These are phyloP conservation scores for Baccha elongata DNA, from an alignment of 2,888 invertebrate species.

Conservation along the genomic window DNA sequence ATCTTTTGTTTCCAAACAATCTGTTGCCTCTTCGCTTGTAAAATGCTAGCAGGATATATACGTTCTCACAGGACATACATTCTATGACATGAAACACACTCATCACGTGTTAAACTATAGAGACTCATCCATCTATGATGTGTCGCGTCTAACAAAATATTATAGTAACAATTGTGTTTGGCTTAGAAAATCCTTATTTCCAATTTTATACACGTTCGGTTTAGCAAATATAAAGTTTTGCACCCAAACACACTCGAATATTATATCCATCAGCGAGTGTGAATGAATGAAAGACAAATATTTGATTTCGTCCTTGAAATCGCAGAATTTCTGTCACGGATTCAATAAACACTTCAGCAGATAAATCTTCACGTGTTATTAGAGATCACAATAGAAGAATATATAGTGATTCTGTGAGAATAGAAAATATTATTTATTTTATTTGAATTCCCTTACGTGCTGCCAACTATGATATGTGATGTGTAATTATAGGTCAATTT, in stretches of 20 bases:
- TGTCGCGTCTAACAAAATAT: constrained; percentile 13
- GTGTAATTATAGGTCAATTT: not conserved
- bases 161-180: constrained; percentile 44
- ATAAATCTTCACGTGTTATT: constrained; percentile 57
- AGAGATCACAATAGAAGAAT: constrained; percentile 33
- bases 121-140: constrained; percentile 60
- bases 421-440: constrained; percentile 42
- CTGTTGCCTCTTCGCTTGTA: constrained; percentile 62
- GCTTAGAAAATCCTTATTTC: constrained; percentile 58
- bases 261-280: not conserved
- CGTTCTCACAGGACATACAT: constrained; percentile 19
- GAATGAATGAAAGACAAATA: constrained; percentile 49
- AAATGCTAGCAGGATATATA: constrained; percentile 48
- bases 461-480: constrained; percentile 23
- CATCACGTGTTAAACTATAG: constrained; percentile 59
- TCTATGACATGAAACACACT: not conserved
- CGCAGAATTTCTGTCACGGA: constrained; percentile 80
- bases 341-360: constrained; percentile 82
- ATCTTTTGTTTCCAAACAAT: constrained; percentile 43
- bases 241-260: constrained; percentile 38
- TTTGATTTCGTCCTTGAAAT: constrained; percentile 74
- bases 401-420: constrained; percentile 16
- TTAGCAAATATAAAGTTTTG: constrained; percentile 29
- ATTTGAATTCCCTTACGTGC: constrained; percentile 55
- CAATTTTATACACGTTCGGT: constrained; percentile 68